phyloP scores from a whole-genome alignment of 2,888 invertebrate genomes.

The Drosophila testacea region DNA sequence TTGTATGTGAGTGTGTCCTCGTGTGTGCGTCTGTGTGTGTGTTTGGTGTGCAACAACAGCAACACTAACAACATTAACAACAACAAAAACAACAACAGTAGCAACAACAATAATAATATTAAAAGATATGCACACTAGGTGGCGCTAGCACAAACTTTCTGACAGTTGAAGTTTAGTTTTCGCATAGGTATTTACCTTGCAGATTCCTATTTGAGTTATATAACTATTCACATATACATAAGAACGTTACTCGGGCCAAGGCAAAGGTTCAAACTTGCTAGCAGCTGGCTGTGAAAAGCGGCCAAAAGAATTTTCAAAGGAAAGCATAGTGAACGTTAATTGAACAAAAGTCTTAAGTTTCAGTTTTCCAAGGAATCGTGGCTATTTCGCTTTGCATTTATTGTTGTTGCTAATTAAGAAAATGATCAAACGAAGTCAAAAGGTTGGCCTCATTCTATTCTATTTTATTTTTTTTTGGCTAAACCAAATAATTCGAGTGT shows the following conservation, averaged over 20 bases:
- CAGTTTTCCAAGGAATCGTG: slow-evolving; percentile 2
- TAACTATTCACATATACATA: slow-evolving; percentile 29
- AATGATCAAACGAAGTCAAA: slow-evolving; percentile 31
- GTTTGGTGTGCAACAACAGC: slow-evolving; percentile 32
- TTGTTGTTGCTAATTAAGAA: slow-evolving; percentile 46
- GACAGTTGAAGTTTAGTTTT: slow-evolving; percentile 65
- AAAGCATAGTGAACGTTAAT: slow-evolving; percentile 33
- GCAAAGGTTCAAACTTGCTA: slow-evolving; percentile 3
- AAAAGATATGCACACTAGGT: slow-evolving; percentile 62
- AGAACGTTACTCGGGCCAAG: slow-evolving; percentile 8
- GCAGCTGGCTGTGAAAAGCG: slow-evolving; percentile 12
- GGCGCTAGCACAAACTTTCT: slow-evolving; percentile 56
- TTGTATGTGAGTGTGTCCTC: slow-evolving; percentile 7
- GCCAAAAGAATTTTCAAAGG: neutral
- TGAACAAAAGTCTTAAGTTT: slow-evolving; percentile 36
- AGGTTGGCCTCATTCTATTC: slow-evolving; percentile 13
- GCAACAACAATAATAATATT: slow-evolving; percentile 40
- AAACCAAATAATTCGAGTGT: slow-evolving; percentile 8
- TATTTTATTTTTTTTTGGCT: neutral
- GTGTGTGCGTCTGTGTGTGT: slow-evolving; percentile 12
- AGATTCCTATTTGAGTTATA: slow-evolving; percentile 66
- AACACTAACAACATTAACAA: slow-evolving; percentile 32
- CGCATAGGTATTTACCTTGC: slow-evolving; percentile 75
- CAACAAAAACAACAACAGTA: slow-evolving; percentile 35
- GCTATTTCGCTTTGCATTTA: neutral